Evolutionary conservation across 1,140 invertebrate genomes (phyloP), one percentile per base, ranked within the genome.

Genomic region (Heterodera carotae): DNA sequence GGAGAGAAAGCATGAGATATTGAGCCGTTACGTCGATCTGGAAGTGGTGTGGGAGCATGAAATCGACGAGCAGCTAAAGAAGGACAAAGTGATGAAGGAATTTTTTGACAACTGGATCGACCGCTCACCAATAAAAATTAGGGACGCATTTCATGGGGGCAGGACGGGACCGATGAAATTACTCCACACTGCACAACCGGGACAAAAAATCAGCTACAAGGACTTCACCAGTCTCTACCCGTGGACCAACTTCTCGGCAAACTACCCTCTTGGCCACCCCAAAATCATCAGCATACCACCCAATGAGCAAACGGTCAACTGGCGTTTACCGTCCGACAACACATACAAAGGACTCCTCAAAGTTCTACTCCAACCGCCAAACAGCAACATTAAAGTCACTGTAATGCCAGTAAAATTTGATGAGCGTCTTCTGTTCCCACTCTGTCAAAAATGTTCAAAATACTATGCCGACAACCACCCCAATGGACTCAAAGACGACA

Each of bases 371-470:
- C 22, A 53, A 25, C 70, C 70, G 5, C 70, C 70, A 36, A 43
- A 43, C 39, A n/a, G 29, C 2, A 67, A 72, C 15, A 27, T 64
- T 12, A 34, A 59, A 25, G 29, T 72, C 66, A 43, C 70, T 10
- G 70, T 72, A 7, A 72, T 72, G 25, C 70, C 70, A 4, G 36
- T 71, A 4, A 71, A 71, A 71, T 71, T 71, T 66, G 69, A 71
- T 31, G 69, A 71, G 27, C 33, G 70, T n/a, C 25, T 72, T n/a
- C 31, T 72, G 7, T 72, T 72, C 31, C 43, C 60, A 1, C 62
- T 72, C 7, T 72, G 70, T 5, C 5, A 60, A 10, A 68, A 25
- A 10, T 72, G 70, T 15, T n/a, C 70, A n/a, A 34, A 56, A 72
- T 7, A 72, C 0, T n/a, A n/a, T 12, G 12, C 39, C 39, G 39